Percentiles rank a stretch among this genome's conserved stretches.
These are phyloP conservation scores for Progne subis DNA, from an alignment of 2,113 vertebrate genomes.

Conservation along the genomic window DNA sequence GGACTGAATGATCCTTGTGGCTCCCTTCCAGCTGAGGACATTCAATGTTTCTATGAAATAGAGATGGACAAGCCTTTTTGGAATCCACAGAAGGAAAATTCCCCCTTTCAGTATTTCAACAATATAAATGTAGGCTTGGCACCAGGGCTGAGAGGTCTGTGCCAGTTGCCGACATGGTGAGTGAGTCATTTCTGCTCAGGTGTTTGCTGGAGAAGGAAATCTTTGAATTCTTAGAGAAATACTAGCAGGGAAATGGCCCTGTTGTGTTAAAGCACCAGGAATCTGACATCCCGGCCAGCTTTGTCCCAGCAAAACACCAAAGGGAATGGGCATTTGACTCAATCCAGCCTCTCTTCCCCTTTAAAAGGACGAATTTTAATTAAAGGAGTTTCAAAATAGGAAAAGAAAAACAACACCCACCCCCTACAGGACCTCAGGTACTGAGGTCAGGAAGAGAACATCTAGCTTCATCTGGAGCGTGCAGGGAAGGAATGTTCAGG, in stretches of 20 bases:
- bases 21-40: neutral
- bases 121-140: neutral
- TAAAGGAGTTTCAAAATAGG: neutral
- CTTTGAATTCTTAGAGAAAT: conserved; percentile 25
- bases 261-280: neutral
- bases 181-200: conserved; percentile 44
- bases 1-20: neutral
- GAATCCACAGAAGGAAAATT: neutral
- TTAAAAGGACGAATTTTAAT: neutral
- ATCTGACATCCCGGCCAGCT: neutral
- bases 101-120: neutral
- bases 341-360: neutral
- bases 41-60: neutral
- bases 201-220: conserved; percentile 38
- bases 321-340: neutral
- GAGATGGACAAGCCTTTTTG: neutral
- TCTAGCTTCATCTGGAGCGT: neutral
- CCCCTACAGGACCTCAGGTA: neutral
- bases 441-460: neutral
- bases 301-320: neutral
- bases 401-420: neutral
- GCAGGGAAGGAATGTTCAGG: neutral
- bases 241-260: neutral
- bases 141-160: neutral
- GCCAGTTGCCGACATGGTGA: fast-evolving